These are phyloP conservation scores for Napeogenes sylphis DNA, from an alignment of 2,888 invertebrate genomes.

Conservation along the genomic window DNA sequence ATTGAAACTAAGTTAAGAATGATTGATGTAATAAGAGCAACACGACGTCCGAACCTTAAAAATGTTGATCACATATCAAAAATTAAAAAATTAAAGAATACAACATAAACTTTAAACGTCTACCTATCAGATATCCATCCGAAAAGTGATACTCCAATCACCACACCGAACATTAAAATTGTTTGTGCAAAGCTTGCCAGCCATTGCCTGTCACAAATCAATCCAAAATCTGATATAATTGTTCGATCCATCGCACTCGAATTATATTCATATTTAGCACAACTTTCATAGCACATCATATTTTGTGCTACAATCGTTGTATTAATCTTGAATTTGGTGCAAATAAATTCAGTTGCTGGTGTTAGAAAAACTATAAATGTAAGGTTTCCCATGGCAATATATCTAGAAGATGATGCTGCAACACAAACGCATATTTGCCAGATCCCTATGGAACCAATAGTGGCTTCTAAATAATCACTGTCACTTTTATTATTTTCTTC, in stretches of 20 bases:
- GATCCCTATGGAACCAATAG: conserved; percentile 49
- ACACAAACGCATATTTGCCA: conserved; percentile 44
- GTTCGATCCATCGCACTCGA: conserved; percentile 41
- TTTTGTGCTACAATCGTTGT: conserved; percentile 33
- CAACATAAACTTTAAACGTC: conserved; percentile 32
- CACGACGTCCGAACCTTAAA: conserved; percentile 59
- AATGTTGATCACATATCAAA: neutral
- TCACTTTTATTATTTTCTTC: conserved; percentile 28
- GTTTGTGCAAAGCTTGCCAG: conserved; percentile 50
- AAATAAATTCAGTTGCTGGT: conserved; percentile 45
- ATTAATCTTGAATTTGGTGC: conserved; percentile 39
- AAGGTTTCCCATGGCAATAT: conserved; percentile 44
- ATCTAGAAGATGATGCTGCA: conserved; percentile 36
- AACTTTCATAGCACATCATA: conserved; percentile 48
- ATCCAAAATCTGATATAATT: conserved; percentile 45
- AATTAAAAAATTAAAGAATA: neutral
- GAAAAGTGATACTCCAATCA: conserved; percentile 44
- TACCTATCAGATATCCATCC: conserved; percentile 62
- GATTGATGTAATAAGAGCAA: conserved; percentile 81
- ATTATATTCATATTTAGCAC: conserved; percentile 43
- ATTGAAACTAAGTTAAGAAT: conserved; percentile 81
- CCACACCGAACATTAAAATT: conserved; percentile 49
- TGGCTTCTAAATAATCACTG: conserved; percentile 50
- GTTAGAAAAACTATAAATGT: conserved; percentile 48
- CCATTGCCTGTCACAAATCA: conserved; percentile 53